Evolutionary conservation across 2,888 invertebrate species (phyloP).

Genomic region (Clostera curtula): DNA sequence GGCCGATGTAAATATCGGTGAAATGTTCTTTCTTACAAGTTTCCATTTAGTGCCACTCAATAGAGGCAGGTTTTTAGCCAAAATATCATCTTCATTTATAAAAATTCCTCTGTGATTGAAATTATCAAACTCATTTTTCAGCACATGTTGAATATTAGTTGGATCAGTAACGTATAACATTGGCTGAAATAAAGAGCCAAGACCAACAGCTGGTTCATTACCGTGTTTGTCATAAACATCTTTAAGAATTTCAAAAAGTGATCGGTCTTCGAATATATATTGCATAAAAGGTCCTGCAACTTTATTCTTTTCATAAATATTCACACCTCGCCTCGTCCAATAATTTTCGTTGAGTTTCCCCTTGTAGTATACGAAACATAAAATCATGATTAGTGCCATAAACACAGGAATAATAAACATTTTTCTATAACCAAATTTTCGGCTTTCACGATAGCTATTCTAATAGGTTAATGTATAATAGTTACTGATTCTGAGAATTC

Average conservation of each 20-base stretch:
- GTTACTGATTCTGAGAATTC: no score
- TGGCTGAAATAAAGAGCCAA: conserved; percentile 26
- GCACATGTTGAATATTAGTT: conserved; percentile 31
- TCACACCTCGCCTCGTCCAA: conserved; percentile 43
- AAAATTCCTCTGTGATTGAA: conserved; percentile 37
- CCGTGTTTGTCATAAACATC: conserved; percentile 36
- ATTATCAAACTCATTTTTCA: conserved; percentile 33
- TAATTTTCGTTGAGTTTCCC: conserved; percentile 38
- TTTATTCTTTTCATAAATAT: conserved; percentile 30
- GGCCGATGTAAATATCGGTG: conserved; percentile 43
- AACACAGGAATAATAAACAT: conserved; percentile 13
- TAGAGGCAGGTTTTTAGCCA: conserved; percentile 38
- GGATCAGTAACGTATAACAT: conserved; percentile 32
- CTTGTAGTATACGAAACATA: conserved; percentile 20
- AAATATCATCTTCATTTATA: conserved; percentile 26
- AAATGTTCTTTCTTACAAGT: conserved; percentile 41
- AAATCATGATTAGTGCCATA: conserved; percentile 4
- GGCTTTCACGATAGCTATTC: neutral
- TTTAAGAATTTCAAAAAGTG: conserved; percentile 34
- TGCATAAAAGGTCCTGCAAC: conserved; percentile 36
- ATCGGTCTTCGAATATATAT: conserved; percentile 21
- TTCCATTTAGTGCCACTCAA: conserved; percentile 45
- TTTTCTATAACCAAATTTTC: conserved; percentile 1
- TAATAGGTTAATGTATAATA: no score
- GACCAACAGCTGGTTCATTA: conserved; percentile 35